Evolutionary conservation across 2,797 vertebrate species (phyloP).

Genomic region (Bovichtus variegatus): DNA sequence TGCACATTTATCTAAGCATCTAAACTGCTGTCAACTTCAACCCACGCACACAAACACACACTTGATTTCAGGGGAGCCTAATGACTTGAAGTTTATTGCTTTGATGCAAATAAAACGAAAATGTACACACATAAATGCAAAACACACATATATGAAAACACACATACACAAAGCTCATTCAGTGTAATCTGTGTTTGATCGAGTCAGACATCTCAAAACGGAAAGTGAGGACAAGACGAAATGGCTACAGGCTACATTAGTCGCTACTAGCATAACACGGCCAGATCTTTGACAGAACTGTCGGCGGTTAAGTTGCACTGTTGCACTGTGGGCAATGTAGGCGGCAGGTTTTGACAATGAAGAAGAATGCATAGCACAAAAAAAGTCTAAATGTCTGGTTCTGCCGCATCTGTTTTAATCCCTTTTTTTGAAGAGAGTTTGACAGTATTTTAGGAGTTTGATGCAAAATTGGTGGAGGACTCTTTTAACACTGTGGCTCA

Average conservation of each 20-base stretch:
- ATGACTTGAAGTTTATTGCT: slow-evolving; percentile 17
- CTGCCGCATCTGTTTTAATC: background rate
- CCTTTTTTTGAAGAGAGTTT: background rate
- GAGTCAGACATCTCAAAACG: slow-evolving; percentile 23
- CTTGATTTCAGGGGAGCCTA: slow-evolving; percentile 19
- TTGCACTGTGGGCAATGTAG: background rate
- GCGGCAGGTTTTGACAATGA: background rate
- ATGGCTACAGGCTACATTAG: background rate
- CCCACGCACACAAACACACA: slow-evolving; percentile 2
- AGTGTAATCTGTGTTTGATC: slow-evolving; percentile 35
- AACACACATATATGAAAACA: background rate
- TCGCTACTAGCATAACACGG: background rate
- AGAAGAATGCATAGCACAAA: background rate
- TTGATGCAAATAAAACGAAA: slow-evolving; percentile 39
- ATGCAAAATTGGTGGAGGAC: background rate
- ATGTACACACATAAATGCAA: too few relatives aligned
- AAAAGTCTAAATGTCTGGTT: background rate
- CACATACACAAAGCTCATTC: slow-evolving; percentile 34
- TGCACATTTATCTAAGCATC: slow-evolving; percentile 31
- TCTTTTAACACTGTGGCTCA: too few relatives aligned
- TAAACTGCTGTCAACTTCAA: slow-evolving; percentile 54
- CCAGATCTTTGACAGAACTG: background rate
- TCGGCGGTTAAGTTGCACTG: background rate
- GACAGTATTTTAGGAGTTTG: background rate
- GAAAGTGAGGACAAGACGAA: slow-evolving; percentile 40